These are phyloP conservation scores for Sitta carolinensis DNA, from an alignment of 2,797 vertebrate species.

Conservation along the genomic window DNA sequence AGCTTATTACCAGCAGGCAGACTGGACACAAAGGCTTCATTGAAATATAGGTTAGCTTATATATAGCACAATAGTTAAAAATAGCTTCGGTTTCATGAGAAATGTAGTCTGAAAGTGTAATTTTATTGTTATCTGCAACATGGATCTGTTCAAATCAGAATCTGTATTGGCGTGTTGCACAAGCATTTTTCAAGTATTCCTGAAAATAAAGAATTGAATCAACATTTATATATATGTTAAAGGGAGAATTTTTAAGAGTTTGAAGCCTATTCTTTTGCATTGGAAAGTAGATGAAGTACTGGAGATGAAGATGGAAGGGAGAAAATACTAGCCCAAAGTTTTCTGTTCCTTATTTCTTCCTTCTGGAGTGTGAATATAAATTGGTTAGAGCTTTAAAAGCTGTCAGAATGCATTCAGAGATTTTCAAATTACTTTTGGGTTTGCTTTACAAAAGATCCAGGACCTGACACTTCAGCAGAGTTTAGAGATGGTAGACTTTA, in stretches of 20 bases:
- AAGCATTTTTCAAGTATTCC: background rate
- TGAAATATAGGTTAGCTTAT: slow-evolving; percentile 49
- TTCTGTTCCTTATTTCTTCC: background rate
- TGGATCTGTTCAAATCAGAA: background rate
- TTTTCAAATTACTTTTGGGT: background rate
- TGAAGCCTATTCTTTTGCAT: background rate
- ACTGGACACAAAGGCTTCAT: background rate
- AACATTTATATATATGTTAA: background rate
- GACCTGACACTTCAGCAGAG: background rate
- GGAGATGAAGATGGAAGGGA: background rate
- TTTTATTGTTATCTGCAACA: background rate
- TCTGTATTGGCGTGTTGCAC: background rate
- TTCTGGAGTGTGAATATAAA: background rate
- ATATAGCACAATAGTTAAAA: background rate
- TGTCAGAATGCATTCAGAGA: background rate
- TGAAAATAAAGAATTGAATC: background rate
- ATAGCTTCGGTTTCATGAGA: background rate
- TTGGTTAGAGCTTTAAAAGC: background rate
- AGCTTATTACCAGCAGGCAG: background rate
- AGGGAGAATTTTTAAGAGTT: background rate
- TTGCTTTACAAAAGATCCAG: background rate
- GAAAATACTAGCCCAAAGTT: background rate
- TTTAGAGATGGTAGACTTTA: background rate
- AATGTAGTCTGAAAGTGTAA: background rate
- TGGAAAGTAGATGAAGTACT: background rate